Conservation (phyloP, 2,888 invertebrate species). For the Epinotia ramella region DNA sequence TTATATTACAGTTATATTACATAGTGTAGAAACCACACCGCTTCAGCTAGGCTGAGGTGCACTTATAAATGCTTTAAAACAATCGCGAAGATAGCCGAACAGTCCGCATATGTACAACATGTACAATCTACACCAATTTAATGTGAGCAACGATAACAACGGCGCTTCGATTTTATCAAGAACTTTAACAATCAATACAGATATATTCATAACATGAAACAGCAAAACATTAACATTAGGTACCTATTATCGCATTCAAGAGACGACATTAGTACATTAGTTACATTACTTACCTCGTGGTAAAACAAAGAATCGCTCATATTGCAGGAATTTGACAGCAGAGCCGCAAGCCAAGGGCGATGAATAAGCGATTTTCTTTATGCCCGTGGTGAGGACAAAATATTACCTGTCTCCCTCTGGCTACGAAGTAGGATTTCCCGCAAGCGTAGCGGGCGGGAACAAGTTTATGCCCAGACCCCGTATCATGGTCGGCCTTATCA, state of each 20-base stretch:
- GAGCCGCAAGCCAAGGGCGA: no score
- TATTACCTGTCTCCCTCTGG: no score
- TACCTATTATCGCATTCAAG: not conserved
- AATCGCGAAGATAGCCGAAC: conserved; percentile 66
- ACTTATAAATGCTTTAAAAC: conserved; percentile 69
- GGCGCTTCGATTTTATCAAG: conserved; percentile 16
- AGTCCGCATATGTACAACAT: conserved; percentile 52
- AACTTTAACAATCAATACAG: not conserved
- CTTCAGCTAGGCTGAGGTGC: conserved; percentile 65
- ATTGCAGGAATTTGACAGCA: no score
- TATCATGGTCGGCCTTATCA: no score
- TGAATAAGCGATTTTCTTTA: no score
- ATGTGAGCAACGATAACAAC: conserved; percentile 31
- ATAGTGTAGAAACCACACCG: conserved; percentile 71
- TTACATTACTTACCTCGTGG: no score
- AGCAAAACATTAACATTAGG: not conserved
- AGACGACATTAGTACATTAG: no score
- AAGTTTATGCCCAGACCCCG: no score
- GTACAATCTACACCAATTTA: conserved; percentile 49
- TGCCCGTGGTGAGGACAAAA: no score
- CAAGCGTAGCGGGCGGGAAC: no score
- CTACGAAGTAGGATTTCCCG: no score
- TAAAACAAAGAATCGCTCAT: no score
- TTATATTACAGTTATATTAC: conserved; percentile 68
- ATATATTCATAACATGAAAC: not conserved